A percentile compares a stretch with the other conserved stretches of the same genome.
Conservation (phyloP, 2,113 vertebrate species). For the Eidolon helvum region DNA sequence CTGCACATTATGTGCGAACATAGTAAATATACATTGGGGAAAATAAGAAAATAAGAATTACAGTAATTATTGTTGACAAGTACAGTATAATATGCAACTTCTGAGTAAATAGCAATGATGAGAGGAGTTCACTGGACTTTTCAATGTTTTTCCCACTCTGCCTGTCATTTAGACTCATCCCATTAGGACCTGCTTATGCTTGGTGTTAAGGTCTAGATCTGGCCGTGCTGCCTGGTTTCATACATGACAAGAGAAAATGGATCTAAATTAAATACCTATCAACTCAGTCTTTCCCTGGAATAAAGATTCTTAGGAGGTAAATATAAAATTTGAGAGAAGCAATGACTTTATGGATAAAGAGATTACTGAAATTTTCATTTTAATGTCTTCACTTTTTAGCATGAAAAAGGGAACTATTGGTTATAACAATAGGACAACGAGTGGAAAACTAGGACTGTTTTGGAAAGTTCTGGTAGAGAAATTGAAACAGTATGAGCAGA, state of each 20-base stretch:
- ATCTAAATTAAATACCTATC: background rate
- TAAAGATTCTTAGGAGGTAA: background rate
- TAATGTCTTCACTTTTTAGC: background rate
- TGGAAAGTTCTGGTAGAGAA: background rate
- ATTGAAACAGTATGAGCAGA: background rate
- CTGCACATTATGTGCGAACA: background rate
- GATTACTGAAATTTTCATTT: background rate
- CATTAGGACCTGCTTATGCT: background rate
- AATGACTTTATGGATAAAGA: background rate
- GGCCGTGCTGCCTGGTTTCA: background rate
- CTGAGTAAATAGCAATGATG: background rate
- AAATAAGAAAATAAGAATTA: background rate
- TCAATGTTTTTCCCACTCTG: background rate
- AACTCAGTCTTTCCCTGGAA: background rate
- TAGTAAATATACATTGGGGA: background rate
- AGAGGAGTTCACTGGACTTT: background rate
- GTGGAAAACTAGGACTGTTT: background rate
- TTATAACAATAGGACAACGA: background rate
- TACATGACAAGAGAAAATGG: too few species aligned
- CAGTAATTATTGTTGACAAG: background rate
- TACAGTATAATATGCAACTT: background rate
- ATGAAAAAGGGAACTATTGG: rapidly evolving
- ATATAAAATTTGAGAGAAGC: background rate
- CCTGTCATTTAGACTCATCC: background rate
- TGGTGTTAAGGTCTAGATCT: background rate